phyloP scores from a whole-genome alignment of 1,140 invertebrate species.

The Ceratitis capitata region DNA sequence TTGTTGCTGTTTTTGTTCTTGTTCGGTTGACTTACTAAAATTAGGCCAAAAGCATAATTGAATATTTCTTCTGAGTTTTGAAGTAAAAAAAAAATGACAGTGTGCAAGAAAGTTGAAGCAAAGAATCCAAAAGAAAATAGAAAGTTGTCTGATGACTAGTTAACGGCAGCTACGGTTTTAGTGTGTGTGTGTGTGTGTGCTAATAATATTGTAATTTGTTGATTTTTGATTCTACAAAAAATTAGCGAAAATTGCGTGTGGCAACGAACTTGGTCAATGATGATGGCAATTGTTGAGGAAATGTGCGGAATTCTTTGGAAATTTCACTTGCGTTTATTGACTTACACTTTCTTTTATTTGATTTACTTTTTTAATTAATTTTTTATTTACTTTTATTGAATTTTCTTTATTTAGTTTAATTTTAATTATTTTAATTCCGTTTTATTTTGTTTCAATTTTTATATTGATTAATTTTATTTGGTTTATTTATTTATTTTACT shows the following conservation, averaged over 20 bases:
- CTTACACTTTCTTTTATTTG: neutral
- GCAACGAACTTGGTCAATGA: neutral
- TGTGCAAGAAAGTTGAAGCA: neutral
- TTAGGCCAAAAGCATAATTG: conserved; percentile 12
- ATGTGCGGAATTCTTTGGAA: neutral
- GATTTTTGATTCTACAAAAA: neutral
- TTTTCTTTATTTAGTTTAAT: neutral
- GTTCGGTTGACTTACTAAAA: neutral
- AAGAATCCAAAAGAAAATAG: neutral
- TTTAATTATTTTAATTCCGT: neutral
- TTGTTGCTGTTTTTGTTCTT: neutral
- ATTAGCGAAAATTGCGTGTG: neutral
- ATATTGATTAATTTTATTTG: no score
- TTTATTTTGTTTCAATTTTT: no score
- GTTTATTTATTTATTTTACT: no score
- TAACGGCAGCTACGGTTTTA: neutral
- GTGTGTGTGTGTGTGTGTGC: neutral
- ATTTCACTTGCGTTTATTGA: neutral
- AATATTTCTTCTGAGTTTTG: neutral
- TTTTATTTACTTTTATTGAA: neutral
- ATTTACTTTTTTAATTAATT: no score
- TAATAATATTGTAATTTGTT: neutral
- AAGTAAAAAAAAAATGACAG: neutral
- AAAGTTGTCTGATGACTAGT: conserved; percentile 4
- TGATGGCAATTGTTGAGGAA: neutral